Percentiles rank a stretch among this genome's conserved stretches.
These are phyloP conservation scores for Ornithoptera priamus DNA, from an alignment of 2,888 invertebrate species.

Conservation along the genomic window DNA sequence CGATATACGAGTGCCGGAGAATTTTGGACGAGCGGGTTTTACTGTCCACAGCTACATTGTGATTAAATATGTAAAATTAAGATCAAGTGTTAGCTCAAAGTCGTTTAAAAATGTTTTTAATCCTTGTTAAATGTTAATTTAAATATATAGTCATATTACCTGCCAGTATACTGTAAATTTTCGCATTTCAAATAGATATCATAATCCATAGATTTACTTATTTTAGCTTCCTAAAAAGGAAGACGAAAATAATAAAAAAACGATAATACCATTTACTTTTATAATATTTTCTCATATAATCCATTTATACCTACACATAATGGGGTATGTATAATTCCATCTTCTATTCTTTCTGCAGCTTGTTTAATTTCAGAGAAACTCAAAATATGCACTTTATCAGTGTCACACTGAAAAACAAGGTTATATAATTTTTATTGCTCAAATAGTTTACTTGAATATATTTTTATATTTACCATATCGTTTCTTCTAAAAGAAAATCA, in stretches of 20 bases:
- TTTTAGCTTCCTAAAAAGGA: slow-evolving; percentile 65
- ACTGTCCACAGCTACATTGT: too few species aligned
- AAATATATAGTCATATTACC: slow-evolving; percentile 63
- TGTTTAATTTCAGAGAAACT: slow-evolving; percentile 65
- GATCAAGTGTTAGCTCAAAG: too few species aligned
- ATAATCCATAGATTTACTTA: slow-evolving; percentile 82
- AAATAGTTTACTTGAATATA: neutral
- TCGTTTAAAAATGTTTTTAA: neutral
- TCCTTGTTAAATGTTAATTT: too few species aligned
- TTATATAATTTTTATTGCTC: neutral
- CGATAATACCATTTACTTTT: neutral
- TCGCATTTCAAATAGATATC: slow-evolving; percentile 91
- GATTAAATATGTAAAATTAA: too few species aligned
- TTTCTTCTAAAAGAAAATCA: neutral
- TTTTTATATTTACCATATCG: slow-evolving; percentile 21
- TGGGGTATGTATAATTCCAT: slow-evolving; percentile 70
- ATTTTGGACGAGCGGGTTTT: too few species aligned
- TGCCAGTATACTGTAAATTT: slow-evolving; percentile 91
- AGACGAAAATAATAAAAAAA: slow-evolving; percentile 27
- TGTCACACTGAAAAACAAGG: slow-evolving; percentile 22
- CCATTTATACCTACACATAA: slow-evolving; percentile 58
- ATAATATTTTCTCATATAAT: neutral
- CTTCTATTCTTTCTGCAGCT: slow-evolving; percentile 65
- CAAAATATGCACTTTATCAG: slow-evolving; percentile 45
- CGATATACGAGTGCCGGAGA: too few species aligned